Evolutionary conservation across 2,888 invertebrate genomes (phyloP).

Genomic region (Diabrotica balteata): DNA sequence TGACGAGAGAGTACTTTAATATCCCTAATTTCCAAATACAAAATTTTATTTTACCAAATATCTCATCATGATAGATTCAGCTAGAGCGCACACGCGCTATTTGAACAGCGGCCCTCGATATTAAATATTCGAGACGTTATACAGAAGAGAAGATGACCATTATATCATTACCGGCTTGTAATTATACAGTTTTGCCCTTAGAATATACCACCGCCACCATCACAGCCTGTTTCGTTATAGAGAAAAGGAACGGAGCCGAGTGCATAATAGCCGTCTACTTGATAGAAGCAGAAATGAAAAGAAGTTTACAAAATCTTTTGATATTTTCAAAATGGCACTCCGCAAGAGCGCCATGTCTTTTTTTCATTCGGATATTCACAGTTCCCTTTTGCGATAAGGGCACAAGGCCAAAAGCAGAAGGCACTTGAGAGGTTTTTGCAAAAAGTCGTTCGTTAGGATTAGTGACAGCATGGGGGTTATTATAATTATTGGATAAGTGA

Average conservation of each 20-base stretch:
- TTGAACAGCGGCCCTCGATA: no score
- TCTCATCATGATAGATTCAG: no score
- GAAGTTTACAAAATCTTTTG: slow-evolving; percentile 35
- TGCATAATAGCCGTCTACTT: slow-evolving; percentile 36
- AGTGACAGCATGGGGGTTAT: not conserved
- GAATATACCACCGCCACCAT: not conserved
- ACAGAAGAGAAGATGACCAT: no score
- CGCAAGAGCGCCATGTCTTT: slow-evolving; percentile 5
- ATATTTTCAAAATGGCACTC: slow-evolving; percentile 37
- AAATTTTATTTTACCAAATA: no score
- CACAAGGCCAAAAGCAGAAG: not conserved
- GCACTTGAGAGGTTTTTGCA: slow-evolving; percentile 5
- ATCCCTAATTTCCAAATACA: no score
- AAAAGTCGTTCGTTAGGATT: slow-evolving; percentile 5
- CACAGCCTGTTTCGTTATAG: no score
- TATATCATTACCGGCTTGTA: slow-evolving; percentile 38
- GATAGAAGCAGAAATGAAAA: slow-evolving; percentile 30
- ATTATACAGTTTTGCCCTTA: slow-evolving; percentile 29
- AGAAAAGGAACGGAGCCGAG: slow-evolving; percentile 13
- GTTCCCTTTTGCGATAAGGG: slow-evolving; percentile 5
- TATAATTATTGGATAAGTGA: slow-evolving; percentile 7
- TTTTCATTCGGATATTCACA: slow-evolving; percentile 10
- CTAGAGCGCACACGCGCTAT: no score
- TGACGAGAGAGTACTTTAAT: no score
- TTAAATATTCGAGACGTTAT: no score